Base-by-base conservation (phyloP, 2,888 invertebrate genomes). In the Herminia tarsipennalis region DNA sequence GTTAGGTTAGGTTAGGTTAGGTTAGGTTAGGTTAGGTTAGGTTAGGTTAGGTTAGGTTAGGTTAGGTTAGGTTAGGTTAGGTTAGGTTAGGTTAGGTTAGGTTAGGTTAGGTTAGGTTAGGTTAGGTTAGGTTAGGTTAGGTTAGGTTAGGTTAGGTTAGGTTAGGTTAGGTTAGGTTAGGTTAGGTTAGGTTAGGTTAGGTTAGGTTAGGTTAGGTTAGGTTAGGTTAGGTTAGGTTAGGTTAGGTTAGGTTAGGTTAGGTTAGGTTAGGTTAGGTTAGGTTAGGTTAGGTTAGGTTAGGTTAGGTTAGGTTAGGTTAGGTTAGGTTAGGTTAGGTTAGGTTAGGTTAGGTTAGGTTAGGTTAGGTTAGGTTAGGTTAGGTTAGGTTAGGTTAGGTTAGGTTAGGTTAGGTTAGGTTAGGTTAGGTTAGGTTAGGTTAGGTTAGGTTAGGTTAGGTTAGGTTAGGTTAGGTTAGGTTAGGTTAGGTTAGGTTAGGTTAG, bases 121-220 rank as follows among this genome's bases (percentile, higher is more conserved):
- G 27, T 27, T 27, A 27, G 27, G 27, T 27, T 27, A 27, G 27
- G 27, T 27, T 27, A 27, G 27, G 27, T 27, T 27, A 27, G 27
- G 27, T 27, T 27, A 27, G 27, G 27, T 27, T 27, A 27, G 27
- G 27, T 27, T 27, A 27, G 27, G 27, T 27, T 27, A 27, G 27
- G 27, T 27, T 29, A 29, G 28, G 28, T 29, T 29, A 16, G 28
- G 28, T 29, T 29, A 29, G 28, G 28, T 29, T 29, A 29, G 28
- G 28, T 29, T 29, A 29, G 28, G 28, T 29, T 29, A 29, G 28
- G 28, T 29, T 29, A 29, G 28, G 28, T 29, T 29, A 29, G 28
- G 28, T 29, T 29, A 29, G 28, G 28, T 29, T 29, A 29, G 28
- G 28, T 29, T 29, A 29, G 28, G 28, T 29, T 29, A 29, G 28